Evolutionary conservation across 2,888 invertebrate genomes (phyloP).

Genomic region (Hypercompe scribonia): DNA sequence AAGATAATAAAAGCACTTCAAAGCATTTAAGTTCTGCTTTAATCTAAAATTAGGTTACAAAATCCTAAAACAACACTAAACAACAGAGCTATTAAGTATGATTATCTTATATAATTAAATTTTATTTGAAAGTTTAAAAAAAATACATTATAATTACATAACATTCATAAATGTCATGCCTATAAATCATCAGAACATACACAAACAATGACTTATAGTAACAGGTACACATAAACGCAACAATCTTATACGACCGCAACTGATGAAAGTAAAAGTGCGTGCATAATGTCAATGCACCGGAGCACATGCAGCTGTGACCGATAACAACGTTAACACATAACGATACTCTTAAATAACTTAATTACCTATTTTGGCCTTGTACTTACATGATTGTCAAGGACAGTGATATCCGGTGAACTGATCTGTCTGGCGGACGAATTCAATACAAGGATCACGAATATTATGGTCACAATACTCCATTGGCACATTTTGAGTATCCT

Average conservation of each 20-base stretch:
- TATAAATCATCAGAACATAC: neutral
- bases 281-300: constrained; percentile 70
- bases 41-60: neutral
- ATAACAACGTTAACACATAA: constrained; percentile 39
- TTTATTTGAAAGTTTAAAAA: neutral
- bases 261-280: constrained; percentile 82
- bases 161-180: neutral
- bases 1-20: neutral
- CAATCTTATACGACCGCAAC: constrained; percentile 24
- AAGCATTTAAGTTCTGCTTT: neutral
- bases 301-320: constrained; percentile 56
- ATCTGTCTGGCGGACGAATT: constrained; percentile 68
- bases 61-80: neutral
- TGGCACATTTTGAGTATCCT: constrained; percentile 78
- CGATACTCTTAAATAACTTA: neutral
- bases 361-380: constrained; percentile 23
- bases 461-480: constrained; percentile 80
- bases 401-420: constrained; percentile 61
- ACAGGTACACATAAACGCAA: constrained; percentile 33
- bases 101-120: neutral
- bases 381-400: constrained; percentile 78
- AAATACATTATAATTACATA: neutral
- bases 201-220: neutral
- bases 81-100: neutral
- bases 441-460: constrained; percentile 73